Base-by-base conservation (phyloP, 2,113 vertebrate genomes). In the Petaurus breviceps region DNA sequence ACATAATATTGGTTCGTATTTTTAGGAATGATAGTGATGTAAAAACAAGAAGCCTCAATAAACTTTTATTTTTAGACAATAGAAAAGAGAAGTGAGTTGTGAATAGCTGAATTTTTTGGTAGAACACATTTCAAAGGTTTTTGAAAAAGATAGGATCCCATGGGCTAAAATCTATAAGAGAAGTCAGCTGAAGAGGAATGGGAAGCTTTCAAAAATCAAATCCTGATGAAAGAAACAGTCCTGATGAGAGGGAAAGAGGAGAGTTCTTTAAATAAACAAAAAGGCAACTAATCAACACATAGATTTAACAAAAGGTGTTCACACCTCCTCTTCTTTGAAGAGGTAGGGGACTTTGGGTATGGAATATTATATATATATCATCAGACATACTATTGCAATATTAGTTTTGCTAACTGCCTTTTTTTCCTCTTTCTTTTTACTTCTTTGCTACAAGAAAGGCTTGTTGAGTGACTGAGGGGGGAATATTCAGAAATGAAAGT, bases 1-100 rank as follows among this genome's bases (percentile, higher is more conserved):
- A 37, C 96, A 95, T 94, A 95, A 96, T 97, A 95, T 61, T 95
- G 90, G 91, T 43, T n/a, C 43, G n/a, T 23, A 84, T 84, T 84
- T 84, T 84, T 19, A 84, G 37, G 68, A 23, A 84, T 43, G 68
- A 84, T 43, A 43, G 68, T 43, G n/a, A 43, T 43, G 23, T 43
- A 8, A 43, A 84, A 84, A 84, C 68, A 84, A 84, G 43, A 43
- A n/a, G 7, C 68, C 19, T 43, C 6, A 84, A 84, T 22, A 84
- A 84, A 84, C 61, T 68, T 68, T 55, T 54, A 49, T 61, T 37
- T 68, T 68, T 37, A 68, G 61, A 37, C 31, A 37, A 37, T 37
- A 37, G 61, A 68, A 68, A 37, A 68, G n/a, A 84, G 31, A 77
- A 61, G 61, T 23, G 37, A 84, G n/a, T 2, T 8, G 7, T 43